These are phyloP conservation scores for Mus musculus DNA, from an alignment of 2,113 vertebrate genomes.

Conservation along the genomic window GRCm39 chr2:74572001-74572500, in stretches of 20 bases:
- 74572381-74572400: slow-evolving; percentile 20
- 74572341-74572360: slow-evolving; percentile 51
- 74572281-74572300: slow-evolving; percentile 40
- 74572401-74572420: slow-evolving; percentile 29
- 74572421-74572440: not conserved
- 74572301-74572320: slow-evolving; percentile 60
- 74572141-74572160: not conserved
- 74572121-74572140: slow-evolving; percentile 68
- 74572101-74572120: slow-evolving; percentile 55
- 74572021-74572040: slow-evolving; percentile 66
- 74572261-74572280: slow-evolving; percentile 36
- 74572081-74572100: slow-evolving; percentile 60
- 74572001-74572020: slow-evolving; percentile 73
- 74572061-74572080: slow-evolving; percentile 36
- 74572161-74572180: slow-evolving; percentile 19
- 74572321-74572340: slow-evolving; percentile 60
- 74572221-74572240: slow-evolving; percentile 12
- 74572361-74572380: slow-evolving; percentile 50
- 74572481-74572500: not conserved
- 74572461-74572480: not conserved
- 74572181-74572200: not conserved
- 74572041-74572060: slow-evolving; percentile 24
- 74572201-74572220: slow-evolving; percentile 52
- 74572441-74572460: slow-evolving; percentile 16
- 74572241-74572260: slow-evolving; percentile 50